A percentile compares a stretch with the other conserved stretches of the same genome.
Evolutionary conservation across 2,797 vertebrate species (phyloP).

Genomic region (Rhynchotus rufescens): DNA sequence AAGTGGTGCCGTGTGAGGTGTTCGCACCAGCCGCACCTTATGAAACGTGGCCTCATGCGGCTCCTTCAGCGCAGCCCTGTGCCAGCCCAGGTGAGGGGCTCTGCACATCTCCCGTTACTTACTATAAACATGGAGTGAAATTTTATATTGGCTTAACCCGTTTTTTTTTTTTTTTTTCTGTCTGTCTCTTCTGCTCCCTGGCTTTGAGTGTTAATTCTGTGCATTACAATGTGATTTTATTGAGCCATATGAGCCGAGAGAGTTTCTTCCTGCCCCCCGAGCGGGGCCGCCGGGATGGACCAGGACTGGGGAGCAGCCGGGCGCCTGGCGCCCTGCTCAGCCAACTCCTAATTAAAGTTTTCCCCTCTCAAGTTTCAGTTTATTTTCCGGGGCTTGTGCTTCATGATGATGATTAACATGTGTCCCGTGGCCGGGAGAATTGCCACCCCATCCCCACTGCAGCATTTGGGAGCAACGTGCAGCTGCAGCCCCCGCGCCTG

Average conservation of each 20-base stretch:
- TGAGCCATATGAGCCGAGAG: slow-evolving; percentile 54
- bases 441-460: slow-evolving; percentile 8
- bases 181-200: neutral
- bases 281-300: no score
- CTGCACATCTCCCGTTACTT: neutral
- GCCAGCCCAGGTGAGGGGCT: neutral
- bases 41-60: neutral
- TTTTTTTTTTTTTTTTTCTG: neutral
- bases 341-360: slow-evolving; percentile 76
- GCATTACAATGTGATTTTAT: slow-evolving; percentile 46
- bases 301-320: neutral
- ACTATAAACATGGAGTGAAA: neutral
- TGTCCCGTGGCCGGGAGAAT: slow-evolving; percentile 58
- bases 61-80: neutral
- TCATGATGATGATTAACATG: slow-evolving; percentile 69
- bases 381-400: slow-evolving; percentile 74
- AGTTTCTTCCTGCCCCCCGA: slow-evolving; percentile 30
- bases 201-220: slow-evolving; percentile 52
- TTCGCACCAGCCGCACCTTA: neutral
- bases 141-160: neutral
- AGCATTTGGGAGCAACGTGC: no score
- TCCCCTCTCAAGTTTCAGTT: slow-evolving; percentile 76
- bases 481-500: neutral
- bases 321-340: slow-evolving; percentile 66
- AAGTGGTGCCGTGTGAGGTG: fast-evolving